Conservation (phyloP, 2,888 invertebrate genomes). For the Petrolisthes manimaculis region DNA sequence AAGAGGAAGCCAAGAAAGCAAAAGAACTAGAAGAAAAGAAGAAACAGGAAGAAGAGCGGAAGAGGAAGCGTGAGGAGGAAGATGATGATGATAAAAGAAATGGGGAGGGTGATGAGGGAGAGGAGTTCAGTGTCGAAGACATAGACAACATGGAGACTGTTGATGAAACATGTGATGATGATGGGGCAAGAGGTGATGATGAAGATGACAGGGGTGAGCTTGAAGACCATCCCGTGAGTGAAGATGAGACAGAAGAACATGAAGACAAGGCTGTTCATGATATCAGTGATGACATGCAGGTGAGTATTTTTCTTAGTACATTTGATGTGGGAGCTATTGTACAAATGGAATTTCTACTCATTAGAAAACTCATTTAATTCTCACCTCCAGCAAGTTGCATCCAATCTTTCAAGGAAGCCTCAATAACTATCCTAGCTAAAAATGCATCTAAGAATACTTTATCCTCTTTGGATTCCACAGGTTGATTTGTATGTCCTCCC, state of each 20-base stretch:
- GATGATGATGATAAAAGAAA: constrained; percentile 21
- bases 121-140: constrained; percentile 36
- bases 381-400: too few relatives aligned
- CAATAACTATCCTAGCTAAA: too few relatives aligned
- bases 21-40: background rate
- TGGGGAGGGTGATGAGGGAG: constrained; percentile 27
- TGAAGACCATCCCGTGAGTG: background rate
- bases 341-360: background rate
- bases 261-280: background rate
- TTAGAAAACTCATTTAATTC: too few relatives aligned
- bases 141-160: constrained; percentile 50
- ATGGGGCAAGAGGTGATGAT: constrained; percentile 16
- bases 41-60: background rate
- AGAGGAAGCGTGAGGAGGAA: background rate
- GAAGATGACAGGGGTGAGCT: background rate
- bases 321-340: background rate
- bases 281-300: background rate
- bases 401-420: too few relatives aligned
- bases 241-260: constrained; percentile 1
- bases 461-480: too few relatives aligned
- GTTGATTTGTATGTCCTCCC: too few relatives aligned
- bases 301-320: background rate
- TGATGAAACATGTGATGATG: constrained; percentile 44
- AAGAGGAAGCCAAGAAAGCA: constrained; percentile 12
- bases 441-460: too few relatives aligned